These are phyloP conservation scores for Pionites leucogaster DNA, from an alignment of 2,113 vertebrate genomes.

Conservation along the genomic window DNA sequence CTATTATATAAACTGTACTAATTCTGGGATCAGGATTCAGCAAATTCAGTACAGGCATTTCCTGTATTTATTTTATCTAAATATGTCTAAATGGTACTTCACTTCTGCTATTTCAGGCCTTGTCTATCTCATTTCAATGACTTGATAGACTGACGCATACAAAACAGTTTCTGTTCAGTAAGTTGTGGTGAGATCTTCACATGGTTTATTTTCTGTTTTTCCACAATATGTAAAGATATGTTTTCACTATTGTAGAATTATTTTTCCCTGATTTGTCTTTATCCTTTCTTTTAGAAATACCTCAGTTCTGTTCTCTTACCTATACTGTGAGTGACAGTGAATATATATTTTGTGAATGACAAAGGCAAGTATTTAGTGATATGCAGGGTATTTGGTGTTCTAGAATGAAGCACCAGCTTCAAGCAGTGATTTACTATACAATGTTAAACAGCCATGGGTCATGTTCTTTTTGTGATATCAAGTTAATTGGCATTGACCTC, in stretches of 20 bases:
- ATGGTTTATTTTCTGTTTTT: neutral
- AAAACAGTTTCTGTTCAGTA: neutral
- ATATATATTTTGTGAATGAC: neutral
- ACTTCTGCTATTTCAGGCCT: conserved; percentile 27
- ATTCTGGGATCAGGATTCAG: conserved; percentile 41
- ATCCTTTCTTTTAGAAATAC: neutral
- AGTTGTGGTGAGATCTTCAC: neutral
- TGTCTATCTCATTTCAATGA: conserved; percentile 22
- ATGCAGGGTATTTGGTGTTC: neutral
- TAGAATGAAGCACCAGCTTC: neutral
- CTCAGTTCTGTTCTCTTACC: neutral
- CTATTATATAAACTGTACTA: neutral
- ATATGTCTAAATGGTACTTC: conserved; percentile 10
- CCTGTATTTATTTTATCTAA: conserved; percentile 29
- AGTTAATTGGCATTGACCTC: neutral
- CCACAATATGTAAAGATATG: neutral
- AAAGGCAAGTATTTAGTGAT: neutral
- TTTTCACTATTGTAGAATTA: neutral
- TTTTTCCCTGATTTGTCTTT: neutral
- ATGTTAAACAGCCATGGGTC: neutral
- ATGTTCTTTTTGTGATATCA: neutral
- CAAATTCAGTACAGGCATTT: conserved; percentile 38
- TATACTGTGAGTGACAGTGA: neutral
- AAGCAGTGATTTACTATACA: neutral
- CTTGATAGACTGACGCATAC: neutral